Percentiles rank a stretch among this genome's conserved stretches.
Conservation (phyloP, 2,797 vertebrate species). For the Spinibarbus caldwelli region DNA sequence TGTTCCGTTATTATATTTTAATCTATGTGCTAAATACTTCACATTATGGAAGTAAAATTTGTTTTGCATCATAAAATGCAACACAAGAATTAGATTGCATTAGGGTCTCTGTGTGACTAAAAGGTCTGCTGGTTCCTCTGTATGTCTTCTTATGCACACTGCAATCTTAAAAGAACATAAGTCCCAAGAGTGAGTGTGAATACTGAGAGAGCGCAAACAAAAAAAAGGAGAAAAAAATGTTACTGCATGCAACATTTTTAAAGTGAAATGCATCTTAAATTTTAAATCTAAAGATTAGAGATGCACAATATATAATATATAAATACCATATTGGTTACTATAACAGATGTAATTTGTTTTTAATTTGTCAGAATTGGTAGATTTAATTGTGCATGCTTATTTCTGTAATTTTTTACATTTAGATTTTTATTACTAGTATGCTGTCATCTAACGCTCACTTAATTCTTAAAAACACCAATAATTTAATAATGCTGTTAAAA, state of each 20-base stretch:
- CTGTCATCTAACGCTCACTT: no score
- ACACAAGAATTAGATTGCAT: constrained; percentile 7
- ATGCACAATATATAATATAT: not conserved
- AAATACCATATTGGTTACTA: not conserved
- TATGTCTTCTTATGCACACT: not conserved
- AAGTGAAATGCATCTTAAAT: not conserved
- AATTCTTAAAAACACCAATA: not conserved
- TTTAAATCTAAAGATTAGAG: not conserved
- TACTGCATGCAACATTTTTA: not conserved
- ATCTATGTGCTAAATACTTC: constrained; percentile 1
- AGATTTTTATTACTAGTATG: no score
- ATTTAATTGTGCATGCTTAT: no score
- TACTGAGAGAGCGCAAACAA: not conserved
- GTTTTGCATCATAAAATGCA: constrained; percentile 1
- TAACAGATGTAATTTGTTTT: not conserved
- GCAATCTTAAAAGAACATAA: not conserved
- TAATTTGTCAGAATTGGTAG: not conserved
- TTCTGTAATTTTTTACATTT: no score
- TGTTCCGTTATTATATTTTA: constrained; percentile 5
- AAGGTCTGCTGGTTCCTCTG: not conserved
- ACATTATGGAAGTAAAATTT: not conserved
- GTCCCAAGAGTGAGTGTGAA: not conserved
- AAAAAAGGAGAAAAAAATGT: no score
- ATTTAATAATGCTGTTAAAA: not conserved
- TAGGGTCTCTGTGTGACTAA: not conserved